Conservation (phyloP, 1,140 invertebrate species). For the Colletes latitarsis region DNA sequence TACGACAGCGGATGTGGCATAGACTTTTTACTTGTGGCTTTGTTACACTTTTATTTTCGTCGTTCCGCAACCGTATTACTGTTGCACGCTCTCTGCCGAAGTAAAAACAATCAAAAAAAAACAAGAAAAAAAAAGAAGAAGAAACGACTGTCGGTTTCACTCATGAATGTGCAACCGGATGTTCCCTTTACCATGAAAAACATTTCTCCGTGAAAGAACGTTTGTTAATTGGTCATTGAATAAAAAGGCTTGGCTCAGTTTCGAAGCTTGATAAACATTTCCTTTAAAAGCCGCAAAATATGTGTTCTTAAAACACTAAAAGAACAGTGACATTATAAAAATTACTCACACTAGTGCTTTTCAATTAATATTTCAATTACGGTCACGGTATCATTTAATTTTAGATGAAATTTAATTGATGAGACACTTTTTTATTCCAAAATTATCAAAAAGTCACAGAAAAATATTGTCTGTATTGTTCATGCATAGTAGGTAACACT, state of each 20-base stretch:
- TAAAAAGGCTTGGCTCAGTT: not conserved
- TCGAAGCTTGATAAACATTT: not conserved
- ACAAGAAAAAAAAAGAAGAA: not conserved
- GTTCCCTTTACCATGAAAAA: slow-evolving; percentile 31
- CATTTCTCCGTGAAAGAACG: slow-evolving; percentile 4
- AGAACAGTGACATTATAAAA: no score
- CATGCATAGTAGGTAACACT: no score
- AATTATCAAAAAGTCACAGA: no score
- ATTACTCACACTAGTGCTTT: no score
- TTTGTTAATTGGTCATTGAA: slow-evolving; percentile 25
- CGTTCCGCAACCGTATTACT: slow-evolving; percentile 10
- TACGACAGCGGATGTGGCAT: slow-evolving; percentile 42
- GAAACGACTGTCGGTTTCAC: slow-evolving; percentile 26
- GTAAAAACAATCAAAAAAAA: not conserved
- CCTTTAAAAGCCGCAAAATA: no score
- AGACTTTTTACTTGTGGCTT: slow-evolving; percentile 50
- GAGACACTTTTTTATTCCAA: no score
- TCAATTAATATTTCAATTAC: no score
- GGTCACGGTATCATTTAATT: no score
- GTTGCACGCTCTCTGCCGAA: not conserved
- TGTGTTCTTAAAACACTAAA: no score
- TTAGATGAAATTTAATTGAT: no score
- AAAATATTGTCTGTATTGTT: no score
- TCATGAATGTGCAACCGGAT: slow-evolving; percentile 40
- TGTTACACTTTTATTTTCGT: slow-evolving; percentile 56